These are phyloP conservation scores for Rousettus leschenaultii DNA, from an alignment of 2,113 vertebrate species.

Conservation along the genomic window DNA sequence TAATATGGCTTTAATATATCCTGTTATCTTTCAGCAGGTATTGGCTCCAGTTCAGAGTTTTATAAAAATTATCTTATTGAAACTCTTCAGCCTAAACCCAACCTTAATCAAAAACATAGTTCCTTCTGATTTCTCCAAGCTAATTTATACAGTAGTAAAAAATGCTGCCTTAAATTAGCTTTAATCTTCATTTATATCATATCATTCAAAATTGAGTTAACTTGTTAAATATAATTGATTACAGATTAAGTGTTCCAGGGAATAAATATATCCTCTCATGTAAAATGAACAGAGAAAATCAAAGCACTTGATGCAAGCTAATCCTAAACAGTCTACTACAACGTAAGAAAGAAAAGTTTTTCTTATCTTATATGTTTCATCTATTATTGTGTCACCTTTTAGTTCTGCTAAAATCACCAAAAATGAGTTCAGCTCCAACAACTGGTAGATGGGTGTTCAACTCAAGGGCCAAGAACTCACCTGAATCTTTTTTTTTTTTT, in stretches of 20 bases:
- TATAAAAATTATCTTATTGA: conserved; percentile 71
- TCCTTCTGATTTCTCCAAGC: conserved; percentile 70
- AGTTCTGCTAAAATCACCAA: neutral
- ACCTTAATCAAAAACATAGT: conserved; percentile 85
- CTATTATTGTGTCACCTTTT: neutral
- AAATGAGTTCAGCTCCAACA: neutral
- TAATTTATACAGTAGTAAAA: conserved; percentile 85
- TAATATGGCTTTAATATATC: conserved; percentile 78
- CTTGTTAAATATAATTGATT: conserved; percentile 82
- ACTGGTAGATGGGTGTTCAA: neutral
- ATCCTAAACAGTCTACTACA: conserved; percentile 6
- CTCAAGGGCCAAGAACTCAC: neutral
- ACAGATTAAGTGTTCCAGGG: conserved; percentile 74
- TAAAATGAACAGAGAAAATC: conserved; percentile 68
- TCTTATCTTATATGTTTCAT: neutral
- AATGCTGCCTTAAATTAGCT: conserved; percentile 82
- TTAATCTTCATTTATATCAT: conserved; percentile 82
- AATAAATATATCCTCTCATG: conserved; percentile 68
- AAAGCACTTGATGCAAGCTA: conserved; percentile 56
- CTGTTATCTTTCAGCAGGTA: conserved; percentile 81
- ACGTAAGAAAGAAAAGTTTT: neutral
- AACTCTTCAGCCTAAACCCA: conserved; percentile 78
- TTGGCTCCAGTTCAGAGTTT: conserved; percentile 74
- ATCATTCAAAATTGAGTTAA: conserved; percentile 83
- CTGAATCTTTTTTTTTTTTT: neutral